phyloP scores from a whole-genome alignment of 1,140 invertebrate species.

The Phymastichus coffea region DNA sequence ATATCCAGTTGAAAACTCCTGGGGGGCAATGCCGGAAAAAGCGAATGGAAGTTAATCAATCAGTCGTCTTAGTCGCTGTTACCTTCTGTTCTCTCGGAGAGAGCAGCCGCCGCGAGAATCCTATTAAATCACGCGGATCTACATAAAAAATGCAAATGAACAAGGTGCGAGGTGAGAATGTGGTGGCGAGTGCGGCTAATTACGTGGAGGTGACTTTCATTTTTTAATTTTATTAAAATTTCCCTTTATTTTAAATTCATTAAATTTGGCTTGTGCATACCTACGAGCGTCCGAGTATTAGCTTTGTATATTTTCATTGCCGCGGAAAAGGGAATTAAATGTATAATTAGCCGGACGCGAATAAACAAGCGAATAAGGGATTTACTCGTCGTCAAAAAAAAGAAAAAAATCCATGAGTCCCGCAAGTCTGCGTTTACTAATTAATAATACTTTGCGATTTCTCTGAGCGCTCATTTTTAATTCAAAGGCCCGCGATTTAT shows the following conservation, averaged over 20 bases:
- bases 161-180: constrained; percentile 27
- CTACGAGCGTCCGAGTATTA: too few relatives aligned
- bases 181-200: neutral
- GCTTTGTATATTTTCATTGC: constrained; percentile 22
- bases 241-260: constrained; percentile 28
- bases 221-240: constrained; percentile 28
- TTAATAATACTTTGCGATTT: constrained; percentile 7
- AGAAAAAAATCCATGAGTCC: neutral
- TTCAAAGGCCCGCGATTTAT: too few relatives aligned
- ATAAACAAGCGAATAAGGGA: constrained; percentile 17
- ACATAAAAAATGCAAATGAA: constrained; percentile 31
- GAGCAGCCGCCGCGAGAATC: constrained; percentile 34
- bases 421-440: neutral
- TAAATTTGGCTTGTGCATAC: too few relatives aligned
- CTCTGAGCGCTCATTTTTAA: neutral
- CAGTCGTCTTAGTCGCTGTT: neutral
- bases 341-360: constrained; percentile 24
- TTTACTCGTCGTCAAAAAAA: constrained; percentile 10
- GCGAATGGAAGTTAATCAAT: constrained; percentile 23
- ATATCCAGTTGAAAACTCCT: neutral
- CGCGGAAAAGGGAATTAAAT: constrained; percentile 8
- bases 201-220: constrained; percentile 18
- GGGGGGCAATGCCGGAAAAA: constrained; percentile 1
- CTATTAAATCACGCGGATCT: constrained; percentile 28
- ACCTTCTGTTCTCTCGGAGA: neutral